A percentile compares a stretch with the other conserved stretches of the same genome.
Evolutionary conservation across 2,888 invertebrate genomes (phyloP).

Genomic region (Metallyticus violacea): DNA sequence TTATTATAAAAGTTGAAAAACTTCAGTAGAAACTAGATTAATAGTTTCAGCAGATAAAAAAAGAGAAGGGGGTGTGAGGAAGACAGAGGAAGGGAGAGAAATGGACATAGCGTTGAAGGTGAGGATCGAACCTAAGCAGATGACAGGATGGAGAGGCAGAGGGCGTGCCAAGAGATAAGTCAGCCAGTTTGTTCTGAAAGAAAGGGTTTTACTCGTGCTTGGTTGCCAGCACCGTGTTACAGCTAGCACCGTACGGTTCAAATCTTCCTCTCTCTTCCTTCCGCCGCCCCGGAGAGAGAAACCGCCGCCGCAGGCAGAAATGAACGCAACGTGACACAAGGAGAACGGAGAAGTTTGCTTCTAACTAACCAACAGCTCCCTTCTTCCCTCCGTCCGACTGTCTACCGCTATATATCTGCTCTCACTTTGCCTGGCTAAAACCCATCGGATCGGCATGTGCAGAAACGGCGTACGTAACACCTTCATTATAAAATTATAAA

Average conservation of each 20-base stretch:
- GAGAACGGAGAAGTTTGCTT: constrained; percentile 6
- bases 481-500: no score
- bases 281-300: not conserved
- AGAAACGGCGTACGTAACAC: not conserved
- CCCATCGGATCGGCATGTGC: not conserved
- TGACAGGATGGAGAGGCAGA: not conserved
- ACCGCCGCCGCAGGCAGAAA: not conserved
- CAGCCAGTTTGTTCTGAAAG: not conserved
- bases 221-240: not conserved
- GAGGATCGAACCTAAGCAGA: not conserved
- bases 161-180: not conserved
- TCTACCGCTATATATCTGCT: not conserved
- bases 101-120: not conserved
- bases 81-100: no score
- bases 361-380: constrained; percentile 1
- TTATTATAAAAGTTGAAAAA: no score
- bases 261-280: not conserved
- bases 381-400: not conserved
- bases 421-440: constrained; percentile 6
- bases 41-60: not conserved
- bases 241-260: not conserved
- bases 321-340: constrained; percentile 7
- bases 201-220: not conserved
- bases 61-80: no score
- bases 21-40: not conserved